phyloP scores from a whole-genome alignment of 2,113 vertebrate genomes.

The Poicephalus meyeri region DNA sequence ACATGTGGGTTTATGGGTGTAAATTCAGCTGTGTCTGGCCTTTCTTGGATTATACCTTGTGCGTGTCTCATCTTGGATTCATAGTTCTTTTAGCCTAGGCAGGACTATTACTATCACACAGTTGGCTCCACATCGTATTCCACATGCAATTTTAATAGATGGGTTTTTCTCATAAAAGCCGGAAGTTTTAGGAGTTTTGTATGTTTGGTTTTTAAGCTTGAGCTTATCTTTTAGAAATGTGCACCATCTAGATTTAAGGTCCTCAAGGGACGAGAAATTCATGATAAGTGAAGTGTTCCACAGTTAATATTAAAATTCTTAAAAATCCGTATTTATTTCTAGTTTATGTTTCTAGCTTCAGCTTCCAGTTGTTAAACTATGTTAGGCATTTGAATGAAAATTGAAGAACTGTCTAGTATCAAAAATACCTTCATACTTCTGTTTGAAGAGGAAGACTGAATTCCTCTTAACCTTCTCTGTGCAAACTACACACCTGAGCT shows the following conservation, averaged over 20 bases:
- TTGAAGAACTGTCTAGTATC: not conserved
- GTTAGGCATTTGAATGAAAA: not conserved
- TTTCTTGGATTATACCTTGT: not conserved
- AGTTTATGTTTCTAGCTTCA: not conserved
- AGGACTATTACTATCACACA: not conserved
- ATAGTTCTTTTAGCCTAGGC: not conserved
- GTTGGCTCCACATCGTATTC: not conserved
- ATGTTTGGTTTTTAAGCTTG: not conserved
- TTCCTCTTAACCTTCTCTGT: not conserved
- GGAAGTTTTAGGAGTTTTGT: not conserved
- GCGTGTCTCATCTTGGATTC: not conserved
- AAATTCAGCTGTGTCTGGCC: not conserved
- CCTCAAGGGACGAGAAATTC: not conserved
- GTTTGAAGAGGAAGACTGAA: not conserved
- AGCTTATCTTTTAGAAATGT: not conserved
- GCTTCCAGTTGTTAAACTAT: not conserved
- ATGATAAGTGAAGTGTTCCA: not conserved
- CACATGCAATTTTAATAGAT: not conserved
- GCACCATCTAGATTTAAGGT: not conserved
- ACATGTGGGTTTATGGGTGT: not conserved
- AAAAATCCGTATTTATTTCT: not conserved
- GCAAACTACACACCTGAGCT: not conserved
- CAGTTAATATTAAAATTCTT: not conserved
- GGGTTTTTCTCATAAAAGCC: not conserved
- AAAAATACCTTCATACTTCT: not conserved